phyloP scores from a whole-genome alignment of 2,113 vertebrate genomes.

The Brienomyrus brachyistius region DNA sequence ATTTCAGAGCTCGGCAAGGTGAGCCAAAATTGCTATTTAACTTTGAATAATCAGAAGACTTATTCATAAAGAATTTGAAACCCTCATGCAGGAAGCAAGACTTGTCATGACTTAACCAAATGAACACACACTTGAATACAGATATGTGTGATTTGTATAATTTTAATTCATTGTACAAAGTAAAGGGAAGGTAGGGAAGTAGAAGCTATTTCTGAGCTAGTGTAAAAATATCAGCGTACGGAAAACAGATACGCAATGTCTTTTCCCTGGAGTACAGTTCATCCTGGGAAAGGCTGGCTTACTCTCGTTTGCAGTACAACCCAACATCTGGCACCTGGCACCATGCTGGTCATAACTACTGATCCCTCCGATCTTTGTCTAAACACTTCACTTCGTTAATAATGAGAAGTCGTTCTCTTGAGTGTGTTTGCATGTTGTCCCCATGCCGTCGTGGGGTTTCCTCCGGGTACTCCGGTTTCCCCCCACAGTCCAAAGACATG shows the following conservation, averaged over 20 bases:
- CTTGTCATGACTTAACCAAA: not conserved
- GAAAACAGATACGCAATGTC: not conserved
- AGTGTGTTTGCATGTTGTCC: not conserved
- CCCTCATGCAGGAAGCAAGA: not conserved
- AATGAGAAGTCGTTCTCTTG: slow-evolving; percentile 20
- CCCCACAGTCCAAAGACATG: too few relatives aligned
- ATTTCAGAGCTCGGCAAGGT: not conserved
- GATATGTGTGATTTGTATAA: not conserved
- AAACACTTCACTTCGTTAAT: not conserved
- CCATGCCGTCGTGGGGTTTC: too few relatives aligned
- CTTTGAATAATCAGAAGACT: not conserved
- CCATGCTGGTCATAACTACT: slow-evolving; percentile 30
- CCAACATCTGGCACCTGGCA: slow-evolving; percentile 23
- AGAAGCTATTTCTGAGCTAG: not conserved
- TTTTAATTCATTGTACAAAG: not conserved
- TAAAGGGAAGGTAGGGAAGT: not conserved
- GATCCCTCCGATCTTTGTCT: slow-evolving; percentile 22
- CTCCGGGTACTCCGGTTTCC: too few relatives aligned
- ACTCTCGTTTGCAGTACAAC: not conserved
- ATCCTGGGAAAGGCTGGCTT: not conserved
- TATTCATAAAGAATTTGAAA: not conserved
- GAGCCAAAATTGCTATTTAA: not conserved
- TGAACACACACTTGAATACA: not conserved
- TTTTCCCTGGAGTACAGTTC: not conserved
- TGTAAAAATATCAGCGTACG: not conserved